Base-by-base conservation (phyloP, 2,888 invertebrate genomes). In the Brachynemurus nebulosus region DNA sequence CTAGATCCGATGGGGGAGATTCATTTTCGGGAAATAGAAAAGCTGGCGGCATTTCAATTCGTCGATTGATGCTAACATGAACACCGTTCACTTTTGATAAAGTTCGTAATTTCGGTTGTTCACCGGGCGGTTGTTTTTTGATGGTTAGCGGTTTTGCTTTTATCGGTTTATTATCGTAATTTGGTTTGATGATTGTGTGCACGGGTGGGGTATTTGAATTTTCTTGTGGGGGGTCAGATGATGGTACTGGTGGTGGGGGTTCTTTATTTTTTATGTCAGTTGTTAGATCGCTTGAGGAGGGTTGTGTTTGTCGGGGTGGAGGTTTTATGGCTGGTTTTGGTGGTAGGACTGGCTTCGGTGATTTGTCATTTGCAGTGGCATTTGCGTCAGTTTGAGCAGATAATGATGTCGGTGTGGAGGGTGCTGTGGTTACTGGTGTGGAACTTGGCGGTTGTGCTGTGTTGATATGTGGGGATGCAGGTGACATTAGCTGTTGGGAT, bases 141-240 rank as follows among this genome's bases (percentile, higher is more conserved):
- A 88, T 79, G 37, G 86, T 86, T 48, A 89, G 62, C 0, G 88
- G 88, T 52, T 85, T 80, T 1, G 89, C 86, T 67, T 89, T 89
- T 51, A 89, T 80, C 45, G 68, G 68, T 52, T 68, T 60, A 51
- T 65, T 66, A 49, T 69, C 68, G 14, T 66, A 64, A 45, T 20
- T 35, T 20, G 7, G 43, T 53, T 53, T 38, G 51, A 51, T 45
- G 52, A 41, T 17, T 48, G 16, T 11, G 42, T 43, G 16, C 38
- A 38, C 27, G 23, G 33, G 41, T 50, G 25, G 21, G 49, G 41
- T 23, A 43, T 25, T 25, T 18, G 46, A 25, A 46, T 36, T 35
- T 18, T 42, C 34, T 34, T 42, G 34, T 6, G 11, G 50, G 49
- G 6, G 52, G 47, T 49, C 47, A 2, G 48, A 40, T 7, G 44